Evolutionary conservation across 2,113 vertebrate genomes (phyloP), one percentile per base, ranked within the genome.

Genomic region (Sphyrna mokarran): DNA sequence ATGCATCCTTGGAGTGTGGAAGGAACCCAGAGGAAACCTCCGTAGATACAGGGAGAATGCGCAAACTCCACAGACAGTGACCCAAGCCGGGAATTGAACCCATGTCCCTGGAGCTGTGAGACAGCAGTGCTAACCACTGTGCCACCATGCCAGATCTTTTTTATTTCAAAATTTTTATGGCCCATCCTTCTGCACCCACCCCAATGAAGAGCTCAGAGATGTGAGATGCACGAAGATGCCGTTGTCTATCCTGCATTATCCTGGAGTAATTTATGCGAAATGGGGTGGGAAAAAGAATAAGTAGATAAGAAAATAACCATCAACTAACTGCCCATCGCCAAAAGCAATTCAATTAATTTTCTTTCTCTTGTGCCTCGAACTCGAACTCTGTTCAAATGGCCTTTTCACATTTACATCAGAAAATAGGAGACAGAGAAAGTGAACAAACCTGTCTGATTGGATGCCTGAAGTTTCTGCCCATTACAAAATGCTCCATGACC

Each of bases 401-500:
- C 26, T 18, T 90, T 90, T 63, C 87, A 97, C 96, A 96, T 96
- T 96, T 96, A 96, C 96, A 96, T 96, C 96, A 96, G 96, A 97
- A 96, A 97, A 37, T 16, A 89, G n/a, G 14, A 66, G 61, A 2
- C 78, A 86, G 22, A 96, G 96, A 96, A 95, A 80, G 95, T 96
- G 96, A 95, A 97, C 98, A 96, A 96, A 98, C 98, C 98, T 98
- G 97, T 98, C 96, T 98, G 98, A 97, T 97, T 96, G 95, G 98
- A 98, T 96, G 98, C 98, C 58, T 96, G 97, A 96, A 98, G 98
- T 96, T 96, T 98, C 97, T 98, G 98, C 96, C 97, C 97, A 69
- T 98, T 98, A 97, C 98, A 98, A 97, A 98, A 98, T 96, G 98
- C 98, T 20, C 98, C 98, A 95, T 96, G 98, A 96, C 98, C 98